Evolutionary conservation across 2,113 vertebrate species (phyloP).

Genomic region (Paracanthobrama guichenoti): DNA sequence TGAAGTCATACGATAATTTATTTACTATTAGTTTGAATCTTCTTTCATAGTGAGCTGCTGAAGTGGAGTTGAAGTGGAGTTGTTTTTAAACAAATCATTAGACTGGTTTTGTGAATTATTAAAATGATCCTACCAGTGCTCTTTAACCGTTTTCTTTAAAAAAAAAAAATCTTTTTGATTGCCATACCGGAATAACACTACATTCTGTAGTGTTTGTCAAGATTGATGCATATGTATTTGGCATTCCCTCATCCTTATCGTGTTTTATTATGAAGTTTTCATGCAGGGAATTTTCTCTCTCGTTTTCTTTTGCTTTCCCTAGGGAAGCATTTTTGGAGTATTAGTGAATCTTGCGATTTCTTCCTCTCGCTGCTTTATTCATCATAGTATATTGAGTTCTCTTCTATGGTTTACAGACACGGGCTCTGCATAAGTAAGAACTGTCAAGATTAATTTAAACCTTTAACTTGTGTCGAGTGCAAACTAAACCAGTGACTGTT

Average conservation of each 20-base stretch:
- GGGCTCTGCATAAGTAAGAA: background rate
- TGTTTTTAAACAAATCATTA: background rate
- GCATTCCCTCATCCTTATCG: background rate
- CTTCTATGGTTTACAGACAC: background rate
- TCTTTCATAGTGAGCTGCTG: background rate
- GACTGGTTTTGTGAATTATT: background rate
- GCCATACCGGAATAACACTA: background rate
- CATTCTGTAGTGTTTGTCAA: background rate
- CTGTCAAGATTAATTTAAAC: background rate
- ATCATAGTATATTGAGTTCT: background rate
- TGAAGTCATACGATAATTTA: no score
- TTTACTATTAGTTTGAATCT: background rate
- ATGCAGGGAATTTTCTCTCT: background rate
- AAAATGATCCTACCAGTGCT: background rate
- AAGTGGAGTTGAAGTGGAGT: background rate
- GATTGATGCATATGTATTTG: background rate
- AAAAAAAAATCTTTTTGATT: background rate
- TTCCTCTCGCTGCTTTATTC: background rate
- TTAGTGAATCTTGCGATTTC: background rate
- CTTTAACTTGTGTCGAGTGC: background rate
- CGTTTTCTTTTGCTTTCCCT: background rate
- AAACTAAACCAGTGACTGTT: background rate
- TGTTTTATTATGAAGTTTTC: background rate
- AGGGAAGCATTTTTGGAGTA: background rate
- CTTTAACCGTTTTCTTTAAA: background rate